A percentile compares a stretch with the other conserved stretches of the same genome.
These are phyloP conservation scores for Emmelina monodactyla DNA, from an alignment of 2,888 invertebrate species.

Conservation along the genomic window DNA sequence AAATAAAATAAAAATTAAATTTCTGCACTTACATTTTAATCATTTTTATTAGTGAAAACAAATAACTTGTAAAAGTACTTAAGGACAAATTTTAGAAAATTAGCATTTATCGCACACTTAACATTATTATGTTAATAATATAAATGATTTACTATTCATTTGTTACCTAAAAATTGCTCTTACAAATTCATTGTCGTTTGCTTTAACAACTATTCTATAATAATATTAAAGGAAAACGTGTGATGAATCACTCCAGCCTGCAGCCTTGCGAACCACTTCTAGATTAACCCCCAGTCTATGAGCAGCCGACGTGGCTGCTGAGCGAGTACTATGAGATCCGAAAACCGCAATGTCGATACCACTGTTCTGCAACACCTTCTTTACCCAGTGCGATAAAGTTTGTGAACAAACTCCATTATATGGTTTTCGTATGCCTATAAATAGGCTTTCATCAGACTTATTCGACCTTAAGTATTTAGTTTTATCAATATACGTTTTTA, in stretches of 20 bases:
- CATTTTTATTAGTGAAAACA: no score
- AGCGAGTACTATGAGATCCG: conserved; percentile 16
- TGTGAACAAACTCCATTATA: conserved; percentile 2
- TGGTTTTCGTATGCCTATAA: conserved; percentile 1
- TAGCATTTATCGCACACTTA: no score
- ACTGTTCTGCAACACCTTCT: neutral
- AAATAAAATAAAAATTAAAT: no score
- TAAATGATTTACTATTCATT: no score
- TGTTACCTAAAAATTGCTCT: no score
- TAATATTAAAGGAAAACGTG: conserved; percentile 8
- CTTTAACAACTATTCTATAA: neutral
- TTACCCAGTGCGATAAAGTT: conserved; percentile 2
- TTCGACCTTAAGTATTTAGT: no score
- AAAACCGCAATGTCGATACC: conserved; percentile 13
- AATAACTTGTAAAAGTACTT: no score
- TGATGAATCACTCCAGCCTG: conserved; percentile 16
- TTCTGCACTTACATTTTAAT: no score
- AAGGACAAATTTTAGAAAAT: no score
- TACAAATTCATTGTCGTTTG: no score
- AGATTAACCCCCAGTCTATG: conserved; percentile 14
- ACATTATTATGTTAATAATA: no score
- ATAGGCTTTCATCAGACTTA: neutral
- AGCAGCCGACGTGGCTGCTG: conserved; percentile 19
- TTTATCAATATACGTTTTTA: conserved; percentile 2
- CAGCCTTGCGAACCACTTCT: conserved; percentile 15